Conservation (phyloP, 2,797 vertebrate species). For the Sparus aurata region DNA sequence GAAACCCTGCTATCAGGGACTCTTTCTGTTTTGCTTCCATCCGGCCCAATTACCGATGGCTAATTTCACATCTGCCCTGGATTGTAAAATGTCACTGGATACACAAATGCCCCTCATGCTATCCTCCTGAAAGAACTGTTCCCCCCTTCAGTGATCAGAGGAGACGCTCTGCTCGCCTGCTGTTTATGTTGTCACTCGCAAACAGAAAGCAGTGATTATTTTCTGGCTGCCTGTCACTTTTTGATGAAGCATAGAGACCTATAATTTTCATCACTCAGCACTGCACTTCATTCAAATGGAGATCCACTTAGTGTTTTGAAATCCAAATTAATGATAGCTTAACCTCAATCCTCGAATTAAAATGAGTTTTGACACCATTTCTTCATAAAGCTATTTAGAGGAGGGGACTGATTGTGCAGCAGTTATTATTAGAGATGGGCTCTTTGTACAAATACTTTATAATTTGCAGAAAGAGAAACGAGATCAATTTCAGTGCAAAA, state of each 20-base stretch:
- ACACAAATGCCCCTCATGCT: conserved; percentile 45
- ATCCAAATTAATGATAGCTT: conserved; percentile 78
- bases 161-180: conserved; percentile 46
- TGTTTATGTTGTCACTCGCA: conserved; percentile 62
- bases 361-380: conserved; percentile 70
- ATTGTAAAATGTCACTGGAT: conserved; percentile 77
- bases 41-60: conserved; percentile 69
- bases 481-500: conserved; percentile 37
- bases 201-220: conserved; percentile 72
- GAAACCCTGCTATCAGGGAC: conserved; percentile 60
- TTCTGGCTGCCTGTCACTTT: conserved; percentile 67
- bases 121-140: conserved; percentile 53
- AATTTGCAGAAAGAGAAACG: conserved; percentile 47
- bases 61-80: conserved; percentile 79
- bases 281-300: conserved; percentile 67
- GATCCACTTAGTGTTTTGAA: conserved; percentile 70
- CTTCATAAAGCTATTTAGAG: conserved; percentile 59
- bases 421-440: conserved; percentile 61
- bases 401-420: conserved; percentile 37
- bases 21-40: conserved; percentile 65
- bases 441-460: conserved; percentile 51
- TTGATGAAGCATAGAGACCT: conserved; percentile 57
- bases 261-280: conserved; percentile 70
- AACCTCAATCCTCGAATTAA: conserved; percentile 74
- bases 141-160: conserved; percentile 65